Base-by-base conservation (phyloP, 1,140 invertebrate species). In the Scaptodrosophila lebanonensis region DNA sequence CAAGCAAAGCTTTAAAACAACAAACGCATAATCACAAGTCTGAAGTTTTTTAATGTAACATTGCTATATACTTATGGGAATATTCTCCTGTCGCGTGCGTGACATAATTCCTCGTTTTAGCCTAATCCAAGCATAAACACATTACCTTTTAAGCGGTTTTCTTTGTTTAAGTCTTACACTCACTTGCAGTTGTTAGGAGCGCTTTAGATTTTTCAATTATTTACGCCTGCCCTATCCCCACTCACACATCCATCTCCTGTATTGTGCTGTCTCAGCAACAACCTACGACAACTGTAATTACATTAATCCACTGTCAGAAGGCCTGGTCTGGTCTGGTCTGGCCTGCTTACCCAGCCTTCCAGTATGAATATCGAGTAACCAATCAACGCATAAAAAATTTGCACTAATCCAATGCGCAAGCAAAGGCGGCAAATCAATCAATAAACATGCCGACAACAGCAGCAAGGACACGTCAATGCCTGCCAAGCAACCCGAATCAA, bases 351-450 rank as follows among this genome's bases (percentile, higher is more conserved):
- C 43, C 50, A 9, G 53, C 63, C 8, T 25, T 56, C 73, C 16
- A 59, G 30, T 53, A 79, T 79, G 75, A 79, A 79, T 79, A 79
- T 75, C 75, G 75, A 79, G 75, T 79, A 75, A 82, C 69, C 75
- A 79, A 79, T 79, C 75, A 79, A 82, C 60, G 47, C 35, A 72
- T 60, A 64, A 64, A 61, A 43, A 57, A 43, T 50, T 48, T 57
- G 53, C 73, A 72, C 73, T 77, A 79, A 79, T 79, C 73, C 73
- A 65, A 44, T 25, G 22, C 8, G 22, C 3, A 63, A 57, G 64
- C 59, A 52, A 58, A 69, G 64, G 60, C n/a, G 47, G 66, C 64
- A 50, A 79, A 77, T 77, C 73, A 79, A 79, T 77, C 73, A 77
- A 79, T 69, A 40, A 50, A 32, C 18, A 33, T 38, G 20, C 18